A percentile compares a stretch with the other conserved stretches of the same genome.
Evolutionary conservation across 2,113 vertebrate species (phyloP).

Genomic region (Pelusios castaneus): DNA sequence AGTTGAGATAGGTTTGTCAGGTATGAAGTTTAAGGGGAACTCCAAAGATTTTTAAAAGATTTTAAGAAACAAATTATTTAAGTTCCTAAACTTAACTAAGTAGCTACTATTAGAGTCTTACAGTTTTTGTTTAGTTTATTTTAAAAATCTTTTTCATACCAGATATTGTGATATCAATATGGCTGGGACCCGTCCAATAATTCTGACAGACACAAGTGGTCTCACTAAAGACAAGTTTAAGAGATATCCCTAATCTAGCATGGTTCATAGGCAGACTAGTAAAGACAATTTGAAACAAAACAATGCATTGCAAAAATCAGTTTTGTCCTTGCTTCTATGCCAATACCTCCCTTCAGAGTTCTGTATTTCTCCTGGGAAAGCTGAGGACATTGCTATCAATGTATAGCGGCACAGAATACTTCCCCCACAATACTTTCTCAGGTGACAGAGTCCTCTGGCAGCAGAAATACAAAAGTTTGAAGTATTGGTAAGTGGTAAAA

Average conservation of each 20-base stretch:
- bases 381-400: background rate
- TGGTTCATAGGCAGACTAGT: background rate
- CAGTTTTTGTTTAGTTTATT: background rate
- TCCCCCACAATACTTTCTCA: background rate
- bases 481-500: background rate
- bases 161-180: background rate
- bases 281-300: background rate
- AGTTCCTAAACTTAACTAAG: background rate
- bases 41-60: background rate
- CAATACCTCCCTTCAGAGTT: background rate
- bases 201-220: background rate
- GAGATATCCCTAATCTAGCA: background rate
- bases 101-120: background rate
- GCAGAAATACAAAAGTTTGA: background rate
- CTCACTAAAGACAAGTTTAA: background rate
- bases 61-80: background rate
- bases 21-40: background rate
- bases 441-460: background rate
- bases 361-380: background rate
- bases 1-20: background rate
- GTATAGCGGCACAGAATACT: no score
- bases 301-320: background rate
- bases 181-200: background rate
- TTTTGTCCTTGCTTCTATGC: background rate
- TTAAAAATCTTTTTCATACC: background rate